Conservation (phyloP, 2,797 vertebrate genomes). For the Anabas testudineus region DNA sequence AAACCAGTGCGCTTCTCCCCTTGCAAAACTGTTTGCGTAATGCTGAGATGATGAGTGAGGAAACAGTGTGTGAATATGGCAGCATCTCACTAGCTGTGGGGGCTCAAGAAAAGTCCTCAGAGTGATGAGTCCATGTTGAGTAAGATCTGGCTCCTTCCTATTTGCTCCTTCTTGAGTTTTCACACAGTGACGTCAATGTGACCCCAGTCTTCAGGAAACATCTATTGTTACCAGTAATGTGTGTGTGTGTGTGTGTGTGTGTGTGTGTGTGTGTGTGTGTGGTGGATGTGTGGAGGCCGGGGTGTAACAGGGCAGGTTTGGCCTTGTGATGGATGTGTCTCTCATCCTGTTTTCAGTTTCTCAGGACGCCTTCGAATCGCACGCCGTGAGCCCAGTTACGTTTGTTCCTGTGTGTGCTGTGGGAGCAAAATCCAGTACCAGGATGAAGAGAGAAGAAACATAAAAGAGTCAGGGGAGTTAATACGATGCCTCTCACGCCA, state of each 20-base stretch:
- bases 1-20: background rate
- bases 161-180: slow-evolving; percentile 45
- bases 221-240: slow-evolving; percentile 81
- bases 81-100: slow-evolving; percentile 1
- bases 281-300: too few relatives aligned
- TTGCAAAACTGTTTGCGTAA: slow-evolving; percentile 11
- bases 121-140: slow-evolving; percentile 47
- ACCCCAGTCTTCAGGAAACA: slow-evolving; percentile 76
- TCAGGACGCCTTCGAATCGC: slow-evolving; percentile 81
- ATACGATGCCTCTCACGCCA: slow-evolving; percentile 41
- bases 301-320: slow-evolving; percentile 3
- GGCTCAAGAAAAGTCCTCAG: slow-evolving; percentile 10
- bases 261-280: slow-evolving; percentile 12
- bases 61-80: slow-evolving; percentile 32
- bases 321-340: slow-evolving; percentile 81
- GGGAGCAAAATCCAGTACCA: slow-evolving; percentile 2
- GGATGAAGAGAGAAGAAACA: slow-evolving; percentile 32
- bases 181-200: slow-evolving; percentile 65
- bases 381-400: slow-evolving; percentile 3
- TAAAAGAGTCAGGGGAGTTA: slow-evolving; percentile 44
- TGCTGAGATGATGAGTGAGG: slow-evolving; percentile 23
- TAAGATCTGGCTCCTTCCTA: slow-evolving; percentile 58
- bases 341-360: slow-evolving; percentile 92
- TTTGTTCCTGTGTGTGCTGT: slow-evolving; percentile 11
- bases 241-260: slow-evolving; percentile 34